phyloP scores from a whole-genome alignment of 2,797 vertebrate genomes.

The Mareca penelope region DNA sequence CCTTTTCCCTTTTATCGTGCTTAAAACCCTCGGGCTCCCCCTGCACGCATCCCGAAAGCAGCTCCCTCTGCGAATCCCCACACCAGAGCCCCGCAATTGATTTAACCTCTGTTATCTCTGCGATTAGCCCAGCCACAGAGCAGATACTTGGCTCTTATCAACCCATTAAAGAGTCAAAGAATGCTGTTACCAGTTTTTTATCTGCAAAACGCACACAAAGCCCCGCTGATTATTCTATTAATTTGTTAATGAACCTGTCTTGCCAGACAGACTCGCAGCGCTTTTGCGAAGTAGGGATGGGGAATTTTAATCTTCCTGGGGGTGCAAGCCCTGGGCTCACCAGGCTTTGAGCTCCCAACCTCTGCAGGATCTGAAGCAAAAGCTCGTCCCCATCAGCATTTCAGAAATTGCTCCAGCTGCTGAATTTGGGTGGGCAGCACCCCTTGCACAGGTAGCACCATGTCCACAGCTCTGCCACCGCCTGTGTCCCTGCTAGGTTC shows the following conservation, averaged over 20 bases:
- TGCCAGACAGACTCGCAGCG: constrained; percentile 71
- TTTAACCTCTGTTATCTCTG: constrained; percentile 79
- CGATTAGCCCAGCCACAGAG: constrained; percentile 77
- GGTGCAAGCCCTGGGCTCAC: neutral
- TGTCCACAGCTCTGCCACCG: neutral
- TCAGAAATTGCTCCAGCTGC: neutral
- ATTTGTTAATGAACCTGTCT: constrained; percentile 85
- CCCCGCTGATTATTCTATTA: constrained; percentile 84
- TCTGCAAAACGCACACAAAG: constrained; percentile 83
- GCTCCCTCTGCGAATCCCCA: constrained; percentile 42
- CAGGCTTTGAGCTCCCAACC: constrained; percentile 23
- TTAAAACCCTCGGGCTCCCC: constrained; percentile 8
- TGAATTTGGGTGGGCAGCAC: neutral
- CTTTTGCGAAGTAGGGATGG: constrained; percentile 48
- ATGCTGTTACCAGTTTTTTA: constrained; percentile 82
- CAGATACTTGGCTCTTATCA: constrained; percentile 81
- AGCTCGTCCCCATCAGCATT: neutral
- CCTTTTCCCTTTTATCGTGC: constrained; percentile 13
- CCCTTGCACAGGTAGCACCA: neutral
- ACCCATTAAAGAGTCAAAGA: constrained; percentile 83
- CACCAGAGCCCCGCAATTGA: constrained; percentile 68
- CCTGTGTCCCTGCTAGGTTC: fast-evolving
- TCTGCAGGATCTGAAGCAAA: neutral
- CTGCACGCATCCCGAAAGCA: neutral
- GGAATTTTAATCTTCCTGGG: constrained; percentile 58